Evolutionary conservation across 2,113 vertebrate species (phyloP).

Genomic region (Gnathonemus echidnorhynchus): DNA sequence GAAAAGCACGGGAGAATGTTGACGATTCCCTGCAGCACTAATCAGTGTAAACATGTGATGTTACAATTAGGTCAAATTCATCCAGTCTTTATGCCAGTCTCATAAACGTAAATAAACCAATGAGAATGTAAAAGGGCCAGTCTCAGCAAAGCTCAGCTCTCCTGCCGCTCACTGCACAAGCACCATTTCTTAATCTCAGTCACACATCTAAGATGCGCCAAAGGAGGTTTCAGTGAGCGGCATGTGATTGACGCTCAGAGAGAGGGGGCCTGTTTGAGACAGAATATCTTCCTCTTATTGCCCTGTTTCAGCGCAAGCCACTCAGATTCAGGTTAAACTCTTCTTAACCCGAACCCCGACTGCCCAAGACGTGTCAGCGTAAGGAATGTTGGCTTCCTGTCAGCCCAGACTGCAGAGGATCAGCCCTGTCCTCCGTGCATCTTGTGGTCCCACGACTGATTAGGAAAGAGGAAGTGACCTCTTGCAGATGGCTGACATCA

Average conservation of each 20-base stretch:
- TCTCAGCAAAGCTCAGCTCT: neutral
- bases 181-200: neutral
- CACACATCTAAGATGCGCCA: neutral
- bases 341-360: neutral
- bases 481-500: constrained; percentile 9
- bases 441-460: neutral
- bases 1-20: neutral
- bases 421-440: neutral
- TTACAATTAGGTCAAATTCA: neutral
- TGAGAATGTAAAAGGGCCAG: neutral
- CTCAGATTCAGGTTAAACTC: neutral
- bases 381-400: neutral
- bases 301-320: neutral
- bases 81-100: neutral
- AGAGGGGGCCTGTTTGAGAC: neutral
- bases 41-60: neutral
- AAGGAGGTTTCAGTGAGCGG: neutral
- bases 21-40: neutral
- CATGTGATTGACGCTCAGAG: neutral
- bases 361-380: neutral
- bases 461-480: neutral
- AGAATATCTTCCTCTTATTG: neutral
- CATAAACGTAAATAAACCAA: neutral
- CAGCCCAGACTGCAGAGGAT: neutral
- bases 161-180: neutral